phyloP scores from a whole-genome alignment of 2,888 invertebrate genomes.

The Micropterix aruncella region DNA sequence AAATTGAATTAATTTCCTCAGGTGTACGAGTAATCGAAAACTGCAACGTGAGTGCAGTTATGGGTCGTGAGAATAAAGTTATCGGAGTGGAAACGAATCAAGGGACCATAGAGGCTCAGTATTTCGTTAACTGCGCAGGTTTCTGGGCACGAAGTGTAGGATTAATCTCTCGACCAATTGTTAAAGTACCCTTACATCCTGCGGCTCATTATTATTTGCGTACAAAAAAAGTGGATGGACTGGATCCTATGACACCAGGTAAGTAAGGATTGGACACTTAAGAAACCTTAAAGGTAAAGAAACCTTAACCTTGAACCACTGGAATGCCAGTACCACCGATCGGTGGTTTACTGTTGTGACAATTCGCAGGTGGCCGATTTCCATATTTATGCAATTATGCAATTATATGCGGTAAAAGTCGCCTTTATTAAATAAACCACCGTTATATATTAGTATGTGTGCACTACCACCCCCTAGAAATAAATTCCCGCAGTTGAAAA shows the following conservation, averaged over 20 bases:
- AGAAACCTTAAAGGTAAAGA: too few relatives aligned
- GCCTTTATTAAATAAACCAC: too few relatives aligned
- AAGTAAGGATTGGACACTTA: conserved; percentile 11
- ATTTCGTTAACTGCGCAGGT: conserved; percentile 92
- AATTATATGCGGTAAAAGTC: too few relatives aligned
- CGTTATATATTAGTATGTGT: too few relatives aligned
- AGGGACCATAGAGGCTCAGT: conserved; percentile 70
- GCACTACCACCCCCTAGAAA: too few relatives aligned
- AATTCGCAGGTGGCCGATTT: too few relatives aligned
- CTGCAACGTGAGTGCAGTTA: conserved; percentile 55
- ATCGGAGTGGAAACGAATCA: conserved; percentile 61
- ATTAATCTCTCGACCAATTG: conserved; percentile 67
- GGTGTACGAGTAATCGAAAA: conserved; percentile 69
- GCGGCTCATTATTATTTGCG: conserved; percentile 90
- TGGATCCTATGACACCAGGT: conserved; percentile 75
- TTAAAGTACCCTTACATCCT: conserved; percentile 81
- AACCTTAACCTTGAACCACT: too few relatives aligned
- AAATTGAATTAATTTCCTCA: too few relatives aligned
- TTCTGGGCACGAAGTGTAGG: conserved; percentile 91
- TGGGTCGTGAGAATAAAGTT: conserved; percentile 51
- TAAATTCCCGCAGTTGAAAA: too few relatives aligned
- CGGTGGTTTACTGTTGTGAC: too few relatives aligned
- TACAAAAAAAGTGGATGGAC: conserved; percentile 63
- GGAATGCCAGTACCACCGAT: too few relatives aligned
- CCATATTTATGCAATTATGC: too few relatives aligned